Conservation (phyloP, 1,140 invertebrate genomes). For the Conus ventricosus region DNA sequence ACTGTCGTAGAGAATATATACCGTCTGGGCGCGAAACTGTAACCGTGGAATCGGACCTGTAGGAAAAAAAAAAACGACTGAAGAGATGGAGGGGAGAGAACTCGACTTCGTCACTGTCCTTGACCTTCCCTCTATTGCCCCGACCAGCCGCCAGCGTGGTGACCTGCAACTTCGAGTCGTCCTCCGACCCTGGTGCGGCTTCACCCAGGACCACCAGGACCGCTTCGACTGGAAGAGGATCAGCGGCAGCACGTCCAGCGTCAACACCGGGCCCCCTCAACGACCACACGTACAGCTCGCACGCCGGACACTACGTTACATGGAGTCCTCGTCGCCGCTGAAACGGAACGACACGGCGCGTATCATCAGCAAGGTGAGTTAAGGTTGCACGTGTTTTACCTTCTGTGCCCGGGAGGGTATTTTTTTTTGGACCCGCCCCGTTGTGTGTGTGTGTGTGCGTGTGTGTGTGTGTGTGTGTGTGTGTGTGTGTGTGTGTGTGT, state of each 20-base stretch:
- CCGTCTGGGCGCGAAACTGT: too few relatives aligned
- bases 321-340: conserved; percentile 82
- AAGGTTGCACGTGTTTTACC: not conserved
- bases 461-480: too few relatives aligned
- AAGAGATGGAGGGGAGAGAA: too few relatives aligned
- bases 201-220: conserved; percentile 16
- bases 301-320: conserved; percentile 83
- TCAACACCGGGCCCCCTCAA: conserved; percentile 59
- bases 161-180: conserved; percentile 32
- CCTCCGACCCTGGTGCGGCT: conserved; percentile 7
- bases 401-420: too few relatives aligned
- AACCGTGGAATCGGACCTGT: too few relatives aligned
- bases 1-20: too few relatives aligned
- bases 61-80: too few relatives aligned
- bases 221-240: conserved; percentile 8
- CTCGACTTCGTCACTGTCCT: too few relatives aligned
- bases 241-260: conserved; percentile 52
- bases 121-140: too few relatives aligned
- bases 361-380: conserved; percentile 59
- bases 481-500: too few relatives aligned
- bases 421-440: too few relatives aligned
- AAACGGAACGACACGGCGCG: conserved; percentile 78
- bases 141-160: not conserved
- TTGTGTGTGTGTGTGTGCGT: too few relatives aligned
- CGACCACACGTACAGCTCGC: conserved; percentile 69